Evolutionary conservation across 64 coral and sea anemone species (phyloP), one percentile per base, ranked within the genome.

Genomic region (Montipora capricornis): DNA sequence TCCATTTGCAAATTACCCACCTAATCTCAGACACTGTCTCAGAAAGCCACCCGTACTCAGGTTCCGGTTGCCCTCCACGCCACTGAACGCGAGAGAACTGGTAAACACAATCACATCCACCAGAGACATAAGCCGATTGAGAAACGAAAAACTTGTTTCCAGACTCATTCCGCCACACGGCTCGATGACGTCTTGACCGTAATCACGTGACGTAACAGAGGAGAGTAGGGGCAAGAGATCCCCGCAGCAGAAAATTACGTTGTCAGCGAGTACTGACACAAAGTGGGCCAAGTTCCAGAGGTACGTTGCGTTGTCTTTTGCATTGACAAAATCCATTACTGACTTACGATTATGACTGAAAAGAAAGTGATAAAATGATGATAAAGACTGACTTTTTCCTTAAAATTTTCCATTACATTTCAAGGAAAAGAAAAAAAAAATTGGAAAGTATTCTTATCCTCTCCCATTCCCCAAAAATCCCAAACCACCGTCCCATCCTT

Each of bases 21-120:
- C 98, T 58, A 99, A 84, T 90, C 98, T 92, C 20, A 96, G 80
- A 85, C 98, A 99, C 80, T 99, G 98, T 73, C 98, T 89, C 45
- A 99, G 67, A 75, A 99, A 99, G 1, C 98, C 98, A 17, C 98
- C 98, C 3, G 92, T 92, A 17, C 98, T 99, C 92, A 99, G 83
- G 59, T 92, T 99, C 55, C 98, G 94, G 77, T 95, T 96, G 0
- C 89, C 79, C 81, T 99, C 98, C 45, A 99, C 98, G 13, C 98
- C 98, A 51, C 98, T 93, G 75, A 99, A 99, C 4, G 95, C 92
- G 67, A 99, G 87, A 17, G 95, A 96, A 83, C 98, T 99, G 66
- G 98, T 99, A 67, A 96, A 99, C 3, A 99, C 98, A n/a, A 99
- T 94, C 55, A 96, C 95, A 80, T 99, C 98, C 1, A 99, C 95